Evolutionary conservation across 2,797 vertebrate species (phyloP).

Genomic region (Poeciliopsis gracilis): DNA sequence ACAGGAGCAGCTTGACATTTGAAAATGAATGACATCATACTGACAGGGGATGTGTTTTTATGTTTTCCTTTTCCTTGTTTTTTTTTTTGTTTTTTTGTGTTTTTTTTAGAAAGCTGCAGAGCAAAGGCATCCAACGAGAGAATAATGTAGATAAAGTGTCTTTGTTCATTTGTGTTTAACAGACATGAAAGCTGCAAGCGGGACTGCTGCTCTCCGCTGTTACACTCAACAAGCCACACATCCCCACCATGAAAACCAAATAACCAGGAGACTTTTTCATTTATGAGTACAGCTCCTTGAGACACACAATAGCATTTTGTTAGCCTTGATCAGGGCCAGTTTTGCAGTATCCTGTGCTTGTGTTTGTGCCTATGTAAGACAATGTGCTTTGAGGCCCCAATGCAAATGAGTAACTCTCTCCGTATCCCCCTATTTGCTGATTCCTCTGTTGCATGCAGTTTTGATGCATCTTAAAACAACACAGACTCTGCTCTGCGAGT

Average conservation of each 20-base stretch:
- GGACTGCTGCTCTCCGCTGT: constrained; percentile 30
- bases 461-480: constrained; percentile 81
- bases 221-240: constrained; percentile 40
- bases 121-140: constrained; percentile 5
- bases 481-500: constrained; percentile 56
- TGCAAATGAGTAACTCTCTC: constrained; percentile 69
- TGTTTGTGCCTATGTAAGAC: constrained; percentile 60
- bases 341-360: constrained; percentile 42
- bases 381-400: constrained; percentile 67
- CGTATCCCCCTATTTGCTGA: constrained; percentile 28
- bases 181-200: constrained; percentile 42
- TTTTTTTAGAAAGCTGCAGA: constrained; percentile 11
- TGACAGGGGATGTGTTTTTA: constrained; percentile 44
- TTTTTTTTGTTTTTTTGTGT: constrained; percentile 2
- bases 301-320: constrained; percentile 62
- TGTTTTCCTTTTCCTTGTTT: constrained; percentile 26
- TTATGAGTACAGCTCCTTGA: constrained; percentile 27
- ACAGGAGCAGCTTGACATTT: constrained; percentile 74
- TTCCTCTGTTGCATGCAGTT: constrained; percentile 69
- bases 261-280: constrained; percentile 43
- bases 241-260: constrained; percentile 45
- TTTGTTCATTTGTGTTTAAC: constrained; percentile 58
- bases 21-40: constrained; percentile 61
- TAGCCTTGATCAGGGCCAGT: constrained; percentile 70
- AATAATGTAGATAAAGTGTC: constrained; percentile 16